Evolutionary conservation across 1,140 invertebrate genomes (phyloP), one percentile per base, ranked within the genome.

Genomic region (Trichogramma pretiosum): DNA sequence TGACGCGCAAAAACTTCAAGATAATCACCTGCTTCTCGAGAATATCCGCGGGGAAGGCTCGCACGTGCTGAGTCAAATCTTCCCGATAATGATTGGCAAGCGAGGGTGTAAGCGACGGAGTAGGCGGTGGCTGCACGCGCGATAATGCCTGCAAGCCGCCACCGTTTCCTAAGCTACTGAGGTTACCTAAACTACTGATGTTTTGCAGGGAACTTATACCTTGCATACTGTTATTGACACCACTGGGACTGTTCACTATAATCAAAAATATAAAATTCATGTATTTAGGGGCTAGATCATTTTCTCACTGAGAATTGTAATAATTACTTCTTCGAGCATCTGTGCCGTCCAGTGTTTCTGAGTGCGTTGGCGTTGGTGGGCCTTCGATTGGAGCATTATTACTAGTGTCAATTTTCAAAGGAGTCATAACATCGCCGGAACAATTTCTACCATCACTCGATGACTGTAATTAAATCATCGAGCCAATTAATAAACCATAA

Each of bases 51-150:
- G 89, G 89, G 87, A 93, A 96, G 37, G 86, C 87, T 53, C 82
- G 81, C 44, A 96, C 91, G 71, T 97, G 93, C 60, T 81, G 79
- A 49, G 91, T 89, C 55, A 96, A 77, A 72, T 93, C 87, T 65
- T 89, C 82, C 54, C 90, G 80, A 72, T 89, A 91, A 74, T 94
- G 89, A 74, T 94, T 91, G 51, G 87, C 84, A 56, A 95, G 76
- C 52, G 87, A 90, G 28, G 91, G 87, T 59, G 89, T 91, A 57
- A 95, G 74, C 63, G 83, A 82, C 33, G 84, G 85, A 48, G 64
- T 70, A 14, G 70, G 49, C 11, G 70, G 70, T 49, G 70, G 68
- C 32, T 72, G 70, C 16, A 71, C 70, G 64, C 70, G 65, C 16
- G 70, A 68, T 5, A 74, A 59, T 19, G 73, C 72, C 53, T 73